Base-by-base conservation (phyloP, 2,888 invertebrate species). In the Cotesia congregata region DNA sequence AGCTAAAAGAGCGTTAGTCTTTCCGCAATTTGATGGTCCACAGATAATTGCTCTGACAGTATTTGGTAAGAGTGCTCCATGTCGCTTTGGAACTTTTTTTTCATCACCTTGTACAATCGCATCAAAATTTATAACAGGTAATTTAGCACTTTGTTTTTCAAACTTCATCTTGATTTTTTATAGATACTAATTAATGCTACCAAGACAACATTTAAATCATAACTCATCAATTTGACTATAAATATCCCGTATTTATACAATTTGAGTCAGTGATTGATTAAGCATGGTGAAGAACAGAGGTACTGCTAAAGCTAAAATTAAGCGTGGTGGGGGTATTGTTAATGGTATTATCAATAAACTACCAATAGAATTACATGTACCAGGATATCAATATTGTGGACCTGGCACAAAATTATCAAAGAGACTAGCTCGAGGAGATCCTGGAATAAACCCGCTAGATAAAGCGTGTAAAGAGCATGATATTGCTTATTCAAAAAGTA, bases 31-130 rank as follows among this genome's bases (percentile, higher is more conserved):
- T 1, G 1, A 30, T 82, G 81, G 75, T 1, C 79, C 78, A 6
- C 77, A 65, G 9, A 82, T 70, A 7, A 81, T 62, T 1, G 76
- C 79, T 5, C 85, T 86, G 83, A 69, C 86, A 83, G 30, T 85
- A 85, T 17, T 17, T 17, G 17, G 17, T 17, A 17, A 17, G 17
- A 17, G 17, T 1, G 17, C 17, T 17, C 17, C 17, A 17, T 17
- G 17, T 17, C 17, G 17, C 17, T 17, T 17, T 17, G 17, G 17
- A 17, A 17, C 17, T 17, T 17, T 17, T 17, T 17, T 17, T 17
- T 17, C 17, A 17, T 17, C 17, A 17, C 17, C 17, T 17, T 81
- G 38, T 62, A n/a, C 3, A 3, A n/a, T 6, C 15, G 6, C 17
- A 17, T 62, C 62, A 62, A 62, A 62, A 17, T n/a, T 62, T 1